phyloP scores from a whole-genome alignment of 2,888 invertebrate genomes.

The Ceriagrion tenellum region DNA sequence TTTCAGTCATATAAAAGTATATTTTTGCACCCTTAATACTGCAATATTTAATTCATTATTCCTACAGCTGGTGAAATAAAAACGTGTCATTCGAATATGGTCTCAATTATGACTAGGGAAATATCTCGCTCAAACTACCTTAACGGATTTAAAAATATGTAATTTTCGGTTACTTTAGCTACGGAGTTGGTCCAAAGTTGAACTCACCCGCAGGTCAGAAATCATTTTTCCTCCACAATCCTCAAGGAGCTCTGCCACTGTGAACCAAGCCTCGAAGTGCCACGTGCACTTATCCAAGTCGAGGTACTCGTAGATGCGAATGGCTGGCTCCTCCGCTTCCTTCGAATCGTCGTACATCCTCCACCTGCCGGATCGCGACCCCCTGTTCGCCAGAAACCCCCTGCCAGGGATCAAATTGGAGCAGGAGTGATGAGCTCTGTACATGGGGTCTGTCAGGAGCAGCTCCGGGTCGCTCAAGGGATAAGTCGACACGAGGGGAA shows the following conservation, averaged over 20 bases:
- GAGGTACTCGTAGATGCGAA: conserved; percentile 76
- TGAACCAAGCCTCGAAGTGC: conserved; percentile 77
- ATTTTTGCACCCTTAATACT: too few species aligned
- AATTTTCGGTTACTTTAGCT: too few species aligned
- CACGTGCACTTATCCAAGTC: conserved; percentile 77
- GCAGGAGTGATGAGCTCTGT: conserved; percentile 77
- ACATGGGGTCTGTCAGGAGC: conserved; percentile 76
- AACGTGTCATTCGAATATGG: too few species aligned
- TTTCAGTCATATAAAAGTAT: too few species aligned
- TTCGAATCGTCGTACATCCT: conserved; percentile 73
- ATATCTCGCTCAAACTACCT: too few species aligned
- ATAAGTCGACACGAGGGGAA: conserved; percentile 77
- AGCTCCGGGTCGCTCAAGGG: conserved; percentile 76
- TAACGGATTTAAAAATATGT: too few species aligned
- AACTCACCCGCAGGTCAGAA: conserved; percentile 75
- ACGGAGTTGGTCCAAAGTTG: background rate
- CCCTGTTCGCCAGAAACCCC: conserved; percentile 70
- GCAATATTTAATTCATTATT: too few species aligned
- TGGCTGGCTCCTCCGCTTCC: conserved; percentile 73
- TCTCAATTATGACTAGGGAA: too few species aligned
- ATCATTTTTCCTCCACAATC: conserved; percentile 77
- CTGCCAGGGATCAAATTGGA: conserved; percentile 75
- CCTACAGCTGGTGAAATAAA: too few species aligned
- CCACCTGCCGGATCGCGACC: conserved; percentile 72
- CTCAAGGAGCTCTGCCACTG: conserved; percentile 77